Evolutionary conservation across 2,888 invertebrate species (phyloP), one percentile per base, ranked within the genome.

Genomic region (Sinopyrophorus schimmeli): DNA sequence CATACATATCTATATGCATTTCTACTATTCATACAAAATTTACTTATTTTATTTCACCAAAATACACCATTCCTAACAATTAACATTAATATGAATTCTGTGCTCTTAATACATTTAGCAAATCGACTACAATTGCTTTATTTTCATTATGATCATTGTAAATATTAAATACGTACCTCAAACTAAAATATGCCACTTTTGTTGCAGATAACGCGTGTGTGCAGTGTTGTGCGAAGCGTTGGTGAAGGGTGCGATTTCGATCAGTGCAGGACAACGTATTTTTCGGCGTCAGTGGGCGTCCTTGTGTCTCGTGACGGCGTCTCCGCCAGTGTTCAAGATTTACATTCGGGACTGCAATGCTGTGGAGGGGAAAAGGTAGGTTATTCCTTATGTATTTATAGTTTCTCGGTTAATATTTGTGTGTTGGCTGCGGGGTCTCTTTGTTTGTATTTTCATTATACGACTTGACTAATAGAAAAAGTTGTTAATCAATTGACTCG

Each of bases 251-350:
- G 63, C 59, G 61, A 63, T 59, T 62, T 62, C 55, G 60, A 60
- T 56, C 59, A 60, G 60, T 61, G 63, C 59, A 57, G 50, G 57
- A 58, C 52, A 55, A 55, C 59, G 59, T 58, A 53, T 47, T 50
- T 53, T 47, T 47, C 56, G 56, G 53, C 43, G 56, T 53, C 56
- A 38, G 47, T 42, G 58, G 68, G 67, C 68, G 68, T 68, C 68
- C 63, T 61, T 62, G 62, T 61, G 67, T 66, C 65, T 64, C 61
- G 61, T 59, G 63, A 59, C 61, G 60, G 64, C 64, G 62, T 60
- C 63, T 61, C 58, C 62, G 58, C 52, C 64, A 58, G 58, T 60
- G 55, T 57, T 57, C 55, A 57, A 49, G 53, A 55, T 60, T 58
- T 59, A 59, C 61, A 61, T 62, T 62, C 58, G 48, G 20, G 39